These are phyloP conservation scores for Leptobrachium leishanense DNA, from an alignment of 2,113 vertebrate species.

Conservation along the genomic window DNA sequence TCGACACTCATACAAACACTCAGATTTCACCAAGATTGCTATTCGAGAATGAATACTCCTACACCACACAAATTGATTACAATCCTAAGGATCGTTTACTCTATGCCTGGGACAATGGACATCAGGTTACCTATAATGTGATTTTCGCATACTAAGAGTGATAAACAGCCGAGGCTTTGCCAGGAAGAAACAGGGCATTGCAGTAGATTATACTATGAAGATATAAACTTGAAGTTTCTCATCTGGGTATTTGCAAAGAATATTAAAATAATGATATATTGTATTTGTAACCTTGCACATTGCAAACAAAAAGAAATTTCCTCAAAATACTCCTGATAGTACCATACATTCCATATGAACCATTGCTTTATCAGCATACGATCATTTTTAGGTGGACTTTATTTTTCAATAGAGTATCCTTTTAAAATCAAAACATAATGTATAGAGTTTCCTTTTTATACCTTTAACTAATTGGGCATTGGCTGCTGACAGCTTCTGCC, in stretches of 20 bases:
- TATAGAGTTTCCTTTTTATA: no score
- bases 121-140: slow-evolving; percentile 92
- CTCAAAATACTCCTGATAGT: no score
- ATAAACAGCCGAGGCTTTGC: background rate
- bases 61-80: slow-evolving; percentile 95
- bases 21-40: slow-evolving; percentile 90
- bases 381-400: no score
- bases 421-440: no score
- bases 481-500: no score
- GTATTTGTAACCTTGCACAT: background rate
- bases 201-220: background rate
- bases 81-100: slow-evolving; percentile 92
- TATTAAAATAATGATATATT: background rate
- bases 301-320: background rate
- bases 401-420: no score
- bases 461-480: no score
- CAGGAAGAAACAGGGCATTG: slow-evolving; percentile 14
- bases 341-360: no score
- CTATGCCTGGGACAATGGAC: slow-evolving; percentile 96
- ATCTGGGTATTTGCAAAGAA: background rate
- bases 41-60: slow-evolving; percentile 89
- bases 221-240: slow-evolving; percentile 4
- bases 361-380: no score
- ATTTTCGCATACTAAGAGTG: slow-evolving; percentile 85
- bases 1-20: slow-evolving; percentile 97